A percentile compares a stretch with the other conserved stretches of the same genome.
phyloP scores from a whole-genome alignment of 35 echinoderm and acorn worm genomes.

The Apostichopus californicus region DNA sequence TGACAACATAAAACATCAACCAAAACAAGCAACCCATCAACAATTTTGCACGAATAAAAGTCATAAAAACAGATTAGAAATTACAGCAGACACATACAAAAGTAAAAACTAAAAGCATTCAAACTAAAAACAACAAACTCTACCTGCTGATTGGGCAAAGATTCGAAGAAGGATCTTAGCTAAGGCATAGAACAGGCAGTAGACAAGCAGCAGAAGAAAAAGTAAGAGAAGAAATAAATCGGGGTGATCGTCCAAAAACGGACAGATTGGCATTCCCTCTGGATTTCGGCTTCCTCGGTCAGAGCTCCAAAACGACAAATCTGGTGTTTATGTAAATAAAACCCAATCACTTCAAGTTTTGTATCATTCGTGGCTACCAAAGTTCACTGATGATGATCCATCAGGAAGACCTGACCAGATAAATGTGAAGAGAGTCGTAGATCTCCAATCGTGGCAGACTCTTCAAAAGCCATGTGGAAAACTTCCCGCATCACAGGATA shows the following conservation, averaged over 20 bases:
- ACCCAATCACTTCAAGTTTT: not conserved
- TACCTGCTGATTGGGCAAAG: conserved; percentile 45
- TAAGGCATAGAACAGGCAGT: conserved; percentile 72
- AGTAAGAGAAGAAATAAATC: conserved; percentile 89
- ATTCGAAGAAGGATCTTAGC: conserved; percentile 62
- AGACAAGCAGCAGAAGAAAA: conserved; percentile 61
- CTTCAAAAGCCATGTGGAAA: not conserved
- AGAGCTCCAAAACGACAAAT: not conserved
- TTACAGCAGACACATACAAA: too few species aligned
- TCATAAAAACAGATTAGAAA: not conserved
- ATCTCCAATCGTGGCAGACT: not conserved
- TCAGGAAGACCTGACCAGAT: too few species aligned
- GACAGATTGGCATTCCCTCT: conserved; percentile 85
- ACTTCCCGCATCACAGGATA: not conserved
- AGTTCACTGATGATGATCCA: too few species aligned
- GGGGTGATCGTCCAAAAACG: conserved; percentile 90
- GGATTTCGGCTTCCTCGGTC: not conserved
- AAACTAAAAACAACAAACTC: not conserved
- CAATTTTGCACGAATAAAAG: not conserved
- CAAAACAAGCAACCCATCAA: too few species aligned
- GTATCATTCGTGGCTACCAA: not conserved
- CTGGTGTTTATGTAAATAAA: not conserved
- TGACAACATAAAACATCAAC: too few species aligned
- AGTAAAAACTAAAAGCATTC: not conserved
- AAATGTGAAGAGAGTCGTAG: not conserved